Percentiles rank a stretch among this genome's conserved stretches.
Evolutionary conservation across 2,888 invertebrate species (phyloP).

Genomic region (Adelognathus sp.): DNA sequence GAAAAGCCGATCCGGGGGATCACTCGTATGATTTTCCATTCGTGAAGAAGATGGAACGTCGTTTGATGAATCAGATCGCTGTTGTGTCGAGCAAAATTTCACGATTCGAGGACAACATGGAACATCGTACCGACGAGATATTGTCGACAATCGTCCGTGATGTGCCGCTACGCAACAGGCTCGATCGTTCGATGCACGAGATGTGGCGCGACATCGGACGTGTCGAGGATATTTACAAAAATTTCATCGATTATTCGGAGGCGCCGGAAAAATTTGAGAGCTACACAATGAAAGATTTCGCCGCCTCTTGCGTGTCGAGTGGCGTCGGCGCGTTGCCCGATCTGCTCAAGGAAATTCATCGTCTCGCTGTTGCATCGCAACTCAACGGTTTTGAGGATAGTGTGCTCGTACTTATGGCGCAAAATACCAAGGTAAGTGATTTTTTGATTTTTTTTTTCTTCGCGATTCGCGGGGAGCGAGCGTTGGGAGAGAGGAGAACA

Average conservation of each 20-base stretch:
- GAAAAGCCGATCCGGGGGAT: constrained; percentile 51
- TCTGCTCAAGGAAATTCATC: constrained; percentile 86
- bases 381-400: constrained; percentile 81
- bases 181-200: constrained; percentile 79
- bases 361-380: constrained; percentile 83
- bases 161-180: constrained; percentile 82
- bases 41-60: constrained; percentile 84
- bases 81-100: constrained; percentile 70
- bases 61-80: constrained; percentile 69
- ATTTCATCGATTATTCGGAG: constrained; percentile 84
- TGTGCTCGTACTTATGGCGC: constrained; percentile 77
- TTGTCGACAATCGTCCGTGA: constrained; percentile 66
- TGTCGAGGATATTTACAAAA: constrained; percentile 84
- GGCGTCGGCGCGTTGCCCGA: constrained; percentile 85
- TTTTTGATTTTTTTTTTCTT: not conserved
- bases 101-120: constrained; percentile 65
- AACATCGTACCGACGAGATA: constrained; percentile 60
- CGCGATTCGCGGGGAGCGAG: not conserved
- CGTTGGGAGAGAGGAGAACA: too few relatives aligned
- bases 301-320: constrained; percentile 87
- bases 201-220: constrained; percentile 80
- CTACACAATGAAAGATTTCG: constrained; percentile 87
- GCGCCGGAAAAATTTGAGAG: constrained; percentile 83
- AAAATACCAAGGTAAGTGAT: constrained; percentile 70
- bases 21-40: constrained; percentile 85